A percentile compares a stretch with the other conserved stretches of the same genome.
Evolutionary conservation across 35 echinoderm and acorn worm genomes (phyloP).

Genomic region (Anneissia japonica): DNA sequence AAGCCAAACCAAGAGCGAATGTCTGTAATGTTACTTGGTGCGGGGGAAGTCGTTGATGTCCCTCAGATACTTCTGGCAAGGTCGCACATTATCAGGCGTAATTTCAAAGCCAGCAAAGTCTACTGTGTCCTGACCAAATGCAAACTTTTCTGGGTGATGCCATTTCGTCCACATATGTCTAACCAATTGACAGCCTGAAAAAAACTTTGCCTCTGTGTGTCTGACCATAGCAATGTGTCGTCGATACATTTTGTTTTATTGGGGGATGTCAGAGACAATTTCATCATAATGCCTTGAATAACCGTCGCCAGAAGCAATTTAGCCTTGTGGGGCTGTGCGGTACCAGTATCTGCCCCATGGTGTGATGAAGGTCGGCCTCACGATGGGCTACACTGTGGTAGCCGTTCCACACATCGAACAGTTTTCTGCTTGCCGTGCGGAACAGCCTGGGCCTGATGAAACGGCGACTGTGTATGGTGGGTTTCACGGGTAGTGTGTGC

Average conservation of each 20-base stretch:
- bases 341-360: slow-evolving; percentile 17
- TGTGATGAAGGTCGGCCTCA: neutral
- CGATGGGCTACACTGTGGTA: neutral
- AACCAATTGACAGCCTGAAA: slow-evolving; percentile 37
- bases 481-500: neutral
- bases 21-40: no score
- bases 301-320: slow-evolving; percentile 20
- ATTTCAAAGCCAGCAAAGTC: neutral
- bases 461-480: neutral
- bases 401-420: neutral
- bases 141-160: slow-evolving; percentile 24
- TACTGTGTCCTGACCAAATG: slow-evolving; percentile 1
- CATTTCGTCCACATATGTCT: slow-evolving; percentile 27
- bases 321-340: slow-evolving; percentile 7
- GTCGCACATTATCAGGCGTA: neutral
- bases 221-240: slow-evolving; percentile 36
- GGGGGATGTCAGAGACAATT: neutral
- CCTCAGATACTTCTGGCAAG: no score
- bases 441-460: neutral
- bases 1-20: slow-evolving; percentile 36
- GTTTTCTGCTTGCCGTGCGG: neutral
- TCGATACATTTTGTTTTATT: slow-evolving; percentile 52
- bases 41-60: neutral
- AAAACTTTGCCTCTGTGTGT: slow-evolving; percentile 10
- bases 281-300: slow-evolving; percentile 12